A percentile compares a stretch with the other conserved stretches of the same genome.
These are phyloP conservation scores for Hirundo rustica DNA, from an alignment of 2,797 vertebrate genomes.

Conservation along the genomic window DNA sequence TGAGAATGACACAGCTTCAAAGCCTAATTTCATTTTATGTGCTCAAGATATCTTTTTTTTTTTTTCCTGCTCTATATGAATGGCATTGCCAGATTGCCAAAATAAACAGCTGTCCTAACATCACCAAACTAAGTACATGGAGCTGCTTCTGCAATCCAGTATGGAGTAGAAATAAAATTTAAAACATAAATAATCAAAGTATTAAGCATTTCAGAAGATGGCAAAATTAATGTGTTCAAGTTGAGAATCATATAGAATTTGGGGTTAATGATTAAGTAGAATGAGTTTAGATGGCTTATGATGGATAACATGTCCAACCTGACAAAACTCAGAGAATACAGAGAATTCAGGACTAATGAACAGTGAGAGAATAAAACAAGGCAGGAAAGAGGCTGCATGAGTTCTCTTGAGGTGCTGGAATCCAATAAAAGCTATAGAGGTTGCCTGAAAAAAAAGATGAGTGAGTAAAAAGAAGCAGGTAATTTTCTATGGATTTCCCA, in stretches of 20 bases:
- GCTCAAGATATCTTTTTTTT: neutral
- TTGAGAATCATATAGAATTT: neutral
- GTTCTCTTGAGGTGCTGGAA: neutral
- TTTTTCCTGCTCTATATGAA: neutral
- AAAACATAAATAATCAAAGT: neutral
- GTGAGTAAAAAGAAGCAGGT: neutral
- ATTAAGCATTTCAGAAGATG: neutral
- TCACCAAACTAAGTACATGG: neutral
- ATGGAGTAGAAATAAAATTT: neutral
- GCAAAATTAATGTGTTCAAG: neutral
- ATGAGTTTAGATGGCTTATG: neutral
- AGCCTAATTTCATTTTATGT: neutral
- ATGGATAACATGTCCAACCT: neutral
- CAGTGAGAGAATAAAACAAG: neutral
- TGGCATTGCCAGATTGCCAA: neutral
- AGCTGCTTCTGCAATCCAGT: neutral
- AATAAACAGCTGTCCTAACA: neutral
- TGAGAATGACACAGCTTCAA: neutral
- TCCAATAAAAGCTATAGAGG: neutral
- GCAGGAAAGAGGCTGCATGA: neutral
- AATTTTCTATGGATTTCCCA: neutral
- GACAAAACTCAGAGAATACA: neutral
- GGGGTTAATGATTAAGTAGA: neutral
- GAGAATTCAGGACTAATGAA: neutral
- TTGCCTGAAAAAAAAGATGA: neutral